Conservation (phyloP, 2,113 vertebrate genomes). For the Cephalopterus ornatus region DNA sequence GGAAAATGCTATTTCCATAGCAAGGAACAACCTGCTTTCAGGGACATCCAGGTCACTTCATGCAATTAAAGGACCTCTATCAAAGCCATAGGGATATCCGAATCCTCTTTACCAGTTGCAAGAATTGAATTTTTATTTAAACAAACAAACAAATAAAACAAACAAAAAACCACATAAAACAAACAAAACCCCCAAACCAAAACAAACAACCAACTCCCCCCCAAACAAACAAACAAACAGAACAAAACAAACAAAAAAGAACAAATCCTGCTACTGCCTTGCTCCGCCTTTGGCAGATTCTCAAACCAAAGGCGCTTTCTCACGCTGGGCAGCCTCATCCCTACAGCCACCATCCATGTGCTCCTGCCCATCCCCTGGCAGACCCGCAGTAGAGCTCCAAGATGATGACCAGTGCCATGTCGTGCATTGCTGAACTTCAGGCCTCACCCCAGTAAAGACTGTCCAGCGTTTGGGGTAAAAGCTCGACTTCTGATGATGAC, state of each 20-base stretch:
- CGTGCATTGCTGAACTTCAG: not conserved
- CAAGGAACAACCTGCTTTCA: not conserved
- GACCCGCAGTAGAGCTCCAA: not conserved
- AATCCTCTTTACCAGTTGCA: not conserved
- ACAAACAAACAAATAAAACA: not conserved
- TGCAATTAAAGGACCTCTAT: not conserved
- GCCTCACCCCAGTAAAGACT: not conserved
- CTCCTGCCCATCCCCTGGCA: not conserved
- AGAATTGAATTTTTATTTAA: not conserved
- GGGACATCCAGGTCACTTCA: not conserved
- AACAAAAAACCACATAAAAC: not conserved
- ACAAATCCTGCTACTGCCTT: not conserved
- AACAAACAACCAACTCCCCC: not conserved
- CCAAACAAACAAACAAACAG: not conserved
- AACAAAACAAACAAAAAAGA: not conserved
- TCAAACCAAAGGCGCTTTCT: not conserved
- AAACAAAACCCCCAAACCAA: not conserved
- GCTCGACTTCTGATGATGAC: not conserved
- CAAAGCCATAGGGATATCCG: not conserved
- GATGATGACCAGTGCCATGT: rapidly evolving
- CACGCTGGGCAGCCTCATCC: not conserved
- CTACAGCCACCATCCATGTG: not conserved
- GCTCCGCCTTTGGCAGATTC: not conserved
- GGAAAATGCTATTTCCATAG: too few relatives aligned
- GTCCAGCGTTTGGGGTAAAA: not conserved